A percentile compares a stretch with the other conserved stretches of the same genome.
Evolutionary conservation across 2,797 vertebrate species (phyloP).

Genomic region (Thunnus albacares): DNA sequence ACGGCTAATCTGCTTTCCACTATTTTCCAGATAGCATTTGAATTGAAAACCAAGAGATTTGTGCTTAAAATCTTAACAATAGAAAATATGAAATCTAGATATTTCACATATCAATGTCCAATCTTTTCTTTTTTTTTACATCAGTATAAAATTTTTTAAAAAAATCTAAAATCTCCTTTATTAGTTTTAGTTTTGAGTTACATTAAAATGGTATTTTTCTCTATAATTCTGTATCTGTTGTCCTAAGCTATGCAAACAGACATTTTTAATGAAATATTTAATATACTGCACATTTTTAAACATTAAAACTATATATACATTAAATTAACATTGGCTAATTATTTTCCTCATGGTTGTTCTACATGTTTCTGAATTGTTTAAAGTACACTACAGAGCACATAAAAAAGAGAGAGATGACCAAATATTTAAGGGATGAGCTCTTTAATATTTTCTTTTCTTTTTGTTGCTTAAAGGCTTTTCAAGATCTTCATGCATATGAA

Average conservation of each 20-base stretch:
- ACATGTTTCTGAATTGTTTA: background rate
- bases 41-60: constrained; percentile 64
- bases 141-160: background rate
- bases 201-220: background rate
- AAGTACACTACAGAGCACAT: background rate
- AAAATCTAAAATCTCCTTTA: too few species aligned
- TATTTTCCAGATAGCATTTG: constrained; percentile 61
- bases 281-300: background rate
- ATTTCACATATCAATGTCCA: background rate
- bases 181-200: background rate
- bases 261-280: background rate
- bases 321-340: background rate
- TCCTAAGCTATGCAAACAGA: background rate
- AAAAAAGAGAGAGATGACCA: too few species aligned
- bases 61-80: constrained; percentile 16
- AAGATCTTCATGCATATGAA: background rate
- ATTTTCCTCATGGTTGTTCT: background rate
- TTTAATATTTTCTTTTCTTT: background rate
- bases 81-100: constrained; percentile 15
- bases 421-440: background rate
- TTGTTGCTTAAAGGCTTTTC: background rate
- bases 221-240: background rate
- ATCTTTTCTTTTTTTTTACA: too few species aligned
- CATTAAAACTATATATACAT: background rate
- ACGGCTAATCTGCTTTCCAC: constrained; percentile 65